phyloP scores from a whole-genome alignment of 2,888 invertebrate species.

The Pheosia tremula region DNA sequence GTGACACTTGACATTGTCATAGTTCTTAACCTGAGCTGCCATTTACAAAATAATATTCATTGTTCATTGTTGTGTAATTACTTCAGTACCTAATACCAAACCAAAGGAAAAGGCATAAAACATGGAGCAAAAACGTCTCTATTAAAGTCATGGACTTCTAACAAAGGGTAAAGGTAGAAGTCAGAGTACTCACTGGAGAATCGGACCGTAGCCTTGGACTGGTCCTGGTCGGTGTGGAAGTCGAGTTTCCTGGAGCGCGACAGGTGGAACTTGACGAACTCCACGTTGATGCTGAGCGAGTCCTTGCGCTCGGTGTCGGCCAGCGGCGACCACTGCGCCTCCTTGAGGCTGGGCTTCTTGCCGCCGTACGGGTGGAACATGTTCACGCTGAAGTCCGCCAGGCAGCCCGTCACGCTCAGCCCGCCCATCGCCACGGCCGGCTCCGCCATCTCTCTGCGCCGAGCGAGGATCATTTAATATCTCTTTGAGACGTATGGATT shows the following conservation, averaged over 20 bases:
- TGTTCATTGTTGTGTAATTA: neutral
- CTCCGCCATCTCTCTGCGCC: slow-evolving; percentile 81
- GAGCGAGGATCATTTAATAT: too few species aligned
- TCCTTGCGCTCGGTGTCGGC: slow-evolving; percentile 96
- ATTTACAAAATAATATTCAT: neutral
- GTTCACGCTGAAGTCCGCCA: slow-evolving; percentile 98
- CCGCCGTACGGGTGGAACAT: slow-evolving; percentile 99
- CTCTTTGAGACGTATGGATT: too few species aligned
- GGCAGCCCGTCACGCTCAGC: slow-evolving; percentile 96
- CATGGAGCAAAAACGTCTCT: too few species aligned
- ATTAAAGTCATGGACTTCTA: too few species aligned
- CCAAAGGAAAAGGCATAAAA: too few species aligned
- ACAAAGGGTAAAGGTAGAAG: too few species aligned
- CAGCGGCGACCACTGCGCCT: slow-evolving; percentile 94
- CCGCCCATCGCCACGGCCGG: slow-evolving; percentile 91
- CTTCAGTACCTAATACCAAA: too few species aligned
- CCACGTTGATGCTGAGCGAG: slow-evolving; percentile 97
- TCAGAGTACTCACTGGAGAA: slow-evolving; percentile 90
- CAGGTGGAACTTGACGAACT: slow-evolving; percentile 98
- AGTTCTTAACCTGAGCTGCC: neutral
- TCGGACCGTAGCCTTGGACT: slow-evolving; percentile 93
- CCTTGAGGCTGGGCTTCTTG: slow-evolving; percentile 89
- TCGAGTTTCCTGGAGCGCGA: slow-evolving; percentile 95
- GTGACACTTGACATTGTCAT: too few species aligned
- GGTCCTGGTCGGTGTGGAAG: slow-evolving; percentile 88